phyloP scores from a whole-genome alignment of 1,140 invertebrate genomes.

The Drosophila nebulosa region DNA sequence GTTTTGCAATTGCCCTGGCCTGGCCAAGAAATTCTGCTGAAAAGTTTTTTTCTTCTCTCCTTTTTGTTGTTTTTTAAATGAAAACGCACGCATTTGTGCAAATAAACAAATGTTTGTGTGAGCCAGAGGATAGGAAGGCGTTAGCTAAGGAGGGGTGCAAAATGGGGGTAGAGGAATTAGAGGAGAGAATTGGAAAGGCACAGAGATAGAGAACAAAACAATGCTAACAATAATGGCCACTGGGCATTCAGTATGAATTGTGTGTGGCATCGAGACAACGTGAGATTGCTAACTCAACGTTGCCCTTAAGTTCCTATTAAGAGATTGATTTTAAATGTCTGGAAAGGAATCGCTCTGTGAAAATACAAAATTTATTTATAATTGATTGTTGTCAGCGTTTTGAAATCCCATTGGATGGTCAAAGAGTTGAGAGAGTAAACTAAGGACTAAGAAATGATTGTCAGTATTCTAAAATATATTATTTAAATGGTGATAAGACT shows the following conservation, averaged over 20 bases:
- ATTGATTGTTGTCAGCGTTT: too few relatives aligned
- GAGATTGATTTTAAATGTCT: too few relatives aligned
- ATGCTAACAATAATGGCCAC: background rate
- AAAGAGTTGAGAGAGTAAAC: too few relatives aligned
- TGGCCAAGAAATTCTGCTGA: slow-evolving; percentile 62
- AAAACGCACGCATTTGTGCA: slow-evolving; percentile 74
- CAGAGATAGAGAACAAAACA: background rate
- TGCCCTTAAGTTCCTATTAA: too few relatives aligned
- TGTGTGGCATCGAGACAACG: background rate
- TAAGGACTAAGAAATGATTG: too few relatives aligned
- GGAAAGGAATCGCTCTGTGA: too few relatives aligned
- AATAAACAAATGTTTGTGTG: slow-evolving; percentile 60
- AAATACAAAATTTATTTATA: too few relatives aligned
- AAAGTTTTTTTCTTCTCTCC: slow-evolving; percentile 33
- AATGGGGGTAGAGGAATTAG: slow-evolving; percentile 16
- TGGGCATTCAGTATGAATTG: background rate
- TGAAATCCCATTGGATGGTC: too few relatives aligned
- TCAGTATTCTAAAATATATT: too few relatives aligned
- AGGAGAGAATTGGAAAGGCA: background rate
- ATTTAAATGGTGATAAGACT: too few relatives aligned
- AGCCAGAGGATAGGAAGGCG: background rate
- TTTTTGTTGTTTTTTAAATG: slow-evolving; percentile 27
- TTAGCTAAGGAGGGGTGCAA: slow-evolving; percentile 1
- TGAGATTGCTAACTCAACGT: too few relatives aligned
- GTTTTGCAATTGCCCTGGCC: slow-evolving; percentile 38